Evolutionary conservation across 2,888 invertebrate species (phyloP).

Genomic region (Platypus cylindrus): DNA sequence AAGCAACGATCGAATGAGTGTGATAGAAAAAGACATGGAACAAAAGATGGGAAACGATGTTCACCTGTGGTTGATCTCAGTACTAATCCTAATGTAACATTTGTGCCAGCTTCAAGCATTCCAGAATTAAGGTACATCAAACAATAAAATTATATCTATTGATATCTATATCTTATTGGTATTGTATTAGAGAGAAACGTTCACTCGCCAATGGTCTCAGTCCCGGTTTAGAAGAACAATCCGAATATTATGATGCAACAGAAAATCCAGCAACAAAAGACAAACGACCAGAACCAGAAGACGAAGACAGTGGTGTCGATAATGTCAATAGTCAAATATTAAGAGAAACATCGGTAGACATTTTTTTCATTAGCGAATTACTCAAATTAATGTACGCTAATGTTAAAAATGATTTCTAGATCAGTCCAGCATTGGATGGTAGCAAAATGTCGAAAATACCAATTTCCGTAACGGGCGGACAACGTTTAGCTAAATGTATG

Average conservation of each 20-base stretch:
- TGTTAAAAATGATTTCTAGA: slow-evolving; percentile 19
- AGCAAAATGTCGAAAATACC: slow-evolving; percentile 51
- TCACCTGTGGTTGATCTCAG: slow-evolving; percentile 30
- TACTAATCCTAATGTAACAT: slow-evolving; percentile 31
- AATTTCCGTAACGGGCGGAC: slow-evolving; percentile 38
- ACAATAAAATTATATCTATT: background rate
- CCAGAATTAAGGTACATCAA: slow-evolving; percentile 26
- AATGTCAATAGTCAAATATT: slow-evolving; percentile 35
- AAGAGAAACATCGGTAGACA: slow-evolving; percentile 32
- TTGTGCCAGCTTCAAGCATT: slow-evolving; percentile 27
- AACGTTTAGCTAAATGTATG: slow-evolving; percentile 54
- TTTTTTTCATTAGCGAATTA: background rate
- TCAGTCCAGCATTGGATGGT: slow-evolving; percentile 33
- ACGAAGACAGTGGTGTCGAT: slow-evolving; percentile 35
- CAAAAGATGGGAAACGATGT: no score
- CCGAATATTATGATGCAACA: slow-evolving; percentile 70
- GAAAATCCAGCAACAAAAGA: slow-evolving; percentile 41
- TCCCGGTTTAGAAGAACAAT: slow-evolving; percentile 58
- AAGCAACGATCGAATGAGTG: slow-evolving; percentile 8
- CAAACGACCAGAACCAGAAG: slow-evolving; percentile 32
- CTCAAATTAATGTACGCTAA: background rate
- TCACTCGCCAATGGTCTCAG: slow-evolving; percentile 38
- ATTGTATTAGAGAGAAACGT: slow-evolving; percentile 24
- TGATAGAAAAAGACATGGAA: no score
- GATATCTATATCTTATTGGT: background rate